Conservation (phyloP, 35 echinoderm and acorn worm species). For the Eucidaris tribuloides region DNA sequence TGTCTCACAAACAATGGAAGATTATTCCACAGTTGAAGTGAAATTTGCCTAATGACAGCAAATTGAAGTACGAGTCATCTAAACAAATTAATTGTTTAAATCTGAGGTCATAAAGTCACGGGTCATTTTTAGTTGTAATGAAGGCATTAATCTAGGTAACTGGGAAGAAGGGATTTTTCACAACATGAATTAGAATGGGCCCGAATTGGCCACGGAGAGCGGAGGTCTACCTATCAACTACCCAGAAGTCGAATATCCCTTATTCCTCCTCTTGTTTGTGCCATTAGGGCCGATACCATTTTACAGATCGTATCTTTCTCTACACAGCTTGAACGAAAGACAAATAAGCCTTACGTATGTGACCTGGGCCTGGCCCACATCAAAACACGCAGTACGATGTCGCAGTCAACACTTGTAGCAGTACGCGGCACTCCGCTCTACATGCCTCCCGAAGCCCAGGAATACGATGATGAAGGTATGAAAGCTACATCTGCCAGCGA, state of each 20-base stretch:
- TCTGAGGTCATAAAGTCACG: too few species aligned
- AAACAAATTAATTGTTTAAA: too few species aligned
- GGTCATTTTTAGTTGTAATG: too few species aligned
- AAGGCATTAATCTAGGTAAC: background rate
- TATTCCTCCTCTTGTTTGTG: background rate
- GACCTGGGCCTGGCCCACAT: slow-evolving; percentile 18
- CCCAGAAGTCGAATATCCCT: background rate
- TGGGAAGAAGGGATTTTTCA: background rate
- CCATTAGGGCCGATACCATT: background rate
- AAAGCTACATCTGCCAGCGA: background rate
- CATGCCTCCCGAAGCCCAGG: background rate
- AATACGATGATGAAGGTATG: background rate
- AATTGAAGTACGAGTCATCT: too few species aligned
- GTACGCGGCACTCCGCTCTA: background rate
- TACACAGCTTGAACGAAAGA: background rate
- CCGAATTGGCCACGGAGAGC: too few species aligned
- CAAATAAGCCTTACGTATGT: slow-evolving; percentile 1
- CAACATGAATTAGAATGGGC: too few species aligned
- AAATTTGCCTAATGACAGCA: too few species aligned
- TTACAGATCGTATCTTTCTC: background rate
- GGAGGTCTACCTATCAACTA: too few species aligned
- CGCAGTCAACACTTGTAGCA: background rate
- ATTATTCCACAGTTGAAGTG: too few species aligned
- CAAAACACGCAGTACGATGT: slow-evolving; percentile 1
- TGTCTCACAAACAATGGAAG: too few species aligned